A percentile compares a stretch with the other conserved stretches of the same genome.
Evolutionary conservation across 2,888 invertebrate genomes (phyloP).

Genomic region (Eumacrocentrus americanus): DNA sequence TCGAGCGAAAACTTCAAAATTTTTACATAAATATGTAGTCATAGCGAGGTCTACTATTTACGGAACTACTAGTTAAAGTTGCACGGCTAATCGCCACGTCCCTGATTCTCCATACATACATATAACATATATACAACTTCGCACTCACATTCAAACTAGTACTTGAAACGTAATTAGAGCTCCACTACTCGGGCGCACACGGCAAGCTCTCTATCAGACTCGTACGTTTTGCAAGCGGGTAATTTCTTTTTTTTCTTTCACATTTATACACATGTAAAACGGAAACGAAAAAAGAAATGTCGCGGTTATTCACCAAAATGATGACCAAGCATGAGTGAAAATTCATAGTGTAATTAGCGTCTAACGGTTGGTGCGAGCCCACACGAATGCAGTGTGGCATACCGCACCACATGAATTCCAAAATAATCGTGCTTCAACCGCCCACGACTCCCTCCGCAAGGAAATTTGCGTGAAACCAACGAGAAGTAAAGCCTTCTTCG

Average conservation of each 20-base stretch:
- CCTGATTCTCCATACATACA: neutral
- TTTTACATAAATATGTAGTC: too few relatives aligned
- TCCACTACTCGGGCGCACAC: neutral
- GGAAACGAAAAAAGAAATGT: conserved; percentile 6
- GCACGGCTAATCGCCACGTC: conserved; percentile 14
- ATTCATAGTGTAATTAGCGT: conserved; percentile 23
- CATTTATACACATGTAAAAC: neutral
- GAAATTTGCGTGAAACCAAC: conserved; percentile 14
- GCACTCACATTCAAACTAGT: neutral
- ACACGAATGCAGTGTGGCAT: neutral
- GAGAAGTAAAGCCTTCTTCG: too few relatives aligned
- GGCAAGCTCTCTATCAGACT: neutral
- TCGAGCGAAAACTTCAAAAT: too few relatives aligned
- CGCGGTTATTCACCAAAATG: conserved; percentile 9
- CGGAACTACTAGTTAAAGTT: too few relatives aligned
- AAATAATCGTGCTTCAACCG: conserved; percentile 11
- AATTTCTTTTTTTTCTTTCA: neutral
- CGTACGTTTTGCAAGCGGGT: neutral
- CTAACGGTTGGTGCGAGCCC: conserved; percentile 7
- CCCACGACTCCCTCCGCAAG: too few relatives aligned
- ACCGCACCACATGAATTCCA: conserved; percentile 14
- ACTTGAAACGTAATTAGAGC: conserved; percentile 6
- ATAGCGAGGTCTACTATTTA: too few relatives aligned
- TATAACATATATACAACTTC: neutral
- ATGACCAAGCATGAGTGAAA: conserved; percentile 17